Percentiles rank a stretch among this genome's conserved stretches.
Conservation (phyloP, 1,140 invertebrate species). For the Sarcophaga peregrina region DNA sequence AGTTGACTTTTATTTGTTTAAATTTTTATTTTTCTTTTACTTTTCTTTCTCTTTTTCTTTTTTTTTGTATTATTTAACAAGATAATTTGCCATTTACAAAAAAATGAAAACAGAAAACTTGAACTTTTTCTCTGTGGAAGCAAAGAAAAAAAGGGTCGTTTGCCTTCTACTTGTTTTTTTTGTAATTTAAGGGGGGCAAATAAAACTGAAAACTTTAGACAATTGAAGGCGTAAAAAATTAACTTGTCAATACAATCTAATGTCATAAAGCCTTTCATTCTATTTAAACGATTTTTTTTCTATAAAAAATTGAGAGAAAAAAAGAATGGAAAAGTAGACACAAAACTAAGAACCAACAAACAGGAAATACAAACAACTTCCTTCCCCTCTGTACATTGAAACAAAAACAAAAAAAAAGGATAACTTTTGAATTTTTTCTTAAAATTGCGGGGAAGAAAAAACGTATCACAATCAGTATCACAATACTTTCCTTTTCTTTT, state of each 20-base stretch:
- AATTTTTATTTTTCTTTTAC: background rate
- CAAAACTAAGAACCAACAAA: background rate
- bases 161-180: no score
- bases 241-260: conserved; percentile 32
- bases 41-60: background rate
- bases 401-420: background rate
- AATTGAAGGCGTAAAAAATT: conserved; percentile 41
- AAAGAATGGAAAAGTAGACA: background rate
- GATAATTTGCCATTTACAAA: background rate
- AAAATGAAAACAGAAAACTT: background rate
- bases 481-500: no score
- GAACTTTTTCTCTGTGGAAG: background rate
- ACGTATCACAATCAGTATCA: no score
- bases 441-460: no score
- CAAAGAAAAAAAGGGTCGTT: no score
- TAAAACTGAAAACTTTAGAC: background rate
- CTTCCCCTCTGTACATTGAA: background rate
- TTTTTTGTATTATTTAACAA: conserved; percentile 8
- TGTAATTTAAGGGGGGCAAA: background rate
- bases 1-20: conserved; percentile 25
- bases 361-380: conserved; percentile 38
- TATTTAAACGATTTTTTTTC: background rate
- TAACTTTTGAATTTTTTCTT: no score
- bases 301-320: background rate
- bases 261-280: conserved; percentile 1